Evolutionary conservation across 1,140 invertebrate species (phyloP).

Genomic region (Bombus sylvicola): DNA sequence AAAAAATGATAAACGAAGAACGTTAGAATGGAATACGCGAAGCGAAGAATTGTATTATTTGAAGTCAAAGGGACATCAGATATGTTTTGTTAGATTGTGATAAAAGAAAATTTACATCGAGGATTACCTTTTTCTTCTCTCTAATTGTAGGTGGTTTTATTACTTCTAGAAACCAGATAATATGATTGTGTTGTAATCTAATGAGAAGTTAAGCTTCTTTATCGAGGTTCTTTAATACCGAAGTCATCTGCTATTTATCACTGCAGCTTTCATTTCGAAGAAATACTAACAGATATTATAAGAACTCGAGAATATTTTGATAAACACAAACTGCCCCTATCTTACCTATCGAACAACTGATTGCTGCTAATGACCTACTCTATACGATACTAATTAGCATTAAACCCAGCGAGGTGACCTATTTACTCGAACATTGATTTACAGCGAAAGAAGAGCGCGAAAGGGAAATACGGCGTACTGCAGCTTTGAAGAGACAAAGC

Average conservation of each 20-base stretch:
- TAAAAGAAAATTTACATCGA: neutral
- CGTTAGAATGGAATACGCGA: too few species aligned
- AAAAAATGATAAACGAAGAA: too few species aligned
- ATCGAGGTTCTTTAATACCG: neutral
- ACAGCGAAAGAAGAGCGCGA: neutral
- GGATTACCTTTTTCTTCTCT: neutral
- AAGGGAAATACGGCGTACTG: too few species aligned
- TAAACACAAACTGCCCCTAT: too few species aligned
- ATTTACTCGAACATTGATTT: constrained; percentile 4
- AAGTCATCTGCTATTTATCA: neutral
- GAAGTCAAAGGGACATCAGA: neutral
- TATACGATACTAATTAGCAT: neutral
- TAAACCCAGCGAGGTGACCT: too few species aligned
- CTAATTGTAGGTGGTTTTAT: neutral
- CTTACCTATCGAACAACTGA: too few species aligned
- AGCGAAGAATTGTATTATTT: too few species aligned
- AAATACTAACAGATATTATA: too few species aligned
- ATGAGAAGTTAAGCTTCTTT: neutral
- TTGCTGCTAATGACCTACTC: neutral
- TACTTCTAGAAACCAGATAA: neutral
- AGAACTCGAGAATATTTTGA: too few species aligned
- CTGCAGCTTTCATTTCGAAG: neutral
- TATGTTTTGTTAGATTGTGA: neutral
- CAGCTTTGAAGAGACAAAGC: neutral
- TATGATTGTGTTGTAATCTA: neutral